Evolutionary conservation across 2,888 invertebrate species (phyloP).

Genomic region (Polia nebulosa): DNA sequence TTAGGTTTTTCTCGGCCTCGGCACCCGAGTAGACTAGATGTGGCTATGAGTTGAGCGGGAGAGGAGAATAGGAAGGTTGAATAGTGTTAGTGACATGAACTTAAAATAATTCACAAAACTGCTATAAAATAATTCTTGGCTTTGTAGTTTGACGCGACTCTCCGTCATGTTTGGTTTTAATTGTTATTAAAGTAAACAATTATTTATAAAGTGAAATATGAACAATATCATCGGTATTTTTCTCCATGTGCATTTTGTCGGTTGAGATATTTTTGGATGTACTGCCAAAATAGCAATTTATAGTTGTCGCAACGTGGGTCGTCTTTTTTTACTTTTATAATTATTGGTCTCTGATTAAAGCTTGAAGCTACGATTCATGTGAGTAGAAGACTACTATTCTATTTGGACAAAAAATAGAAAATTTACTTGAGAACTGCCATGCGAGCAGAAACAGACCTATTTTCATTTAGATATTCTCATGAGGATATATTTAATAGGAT

Average conservation of each 20-base stretch:
- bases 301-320: slow-evolving; percentile 24
- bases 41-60: slow-evolving; percentile 59
- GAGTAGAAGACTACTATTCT: no score
- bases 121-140: neutral
- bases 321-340: no score
- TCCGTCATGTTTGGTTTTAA: no score
- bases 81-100: neutral
- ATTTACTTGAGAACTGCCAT: no score
- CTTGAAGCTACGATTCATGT: no score
- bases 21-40: slow-evolving; percentile 71
- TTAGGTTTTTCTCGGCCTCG: slow-evolving; percentile 83
- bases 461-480: no score
- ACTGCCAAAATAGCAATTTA: neutral
- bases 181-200: neutral
- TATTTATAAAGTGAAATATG: neutral
- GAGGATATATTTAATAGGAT: no score
- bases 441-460: no score
- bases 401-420: no score
- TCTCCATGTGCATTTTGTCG: neutral
- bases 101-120: neutral
- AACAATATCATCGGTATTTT: neutral
- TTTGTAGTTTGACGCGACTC: no score
- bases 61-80: slow-evolving; percentile 1
- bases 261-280: neutral
- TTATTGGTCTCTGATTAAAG: no score